A percentile compares a stretch with the other conserved stretches of the same genome.
phyloP scores from a whole-genome alignment of 2,888 invertebrate genomes.

The Hirtodrosophila trivittata region DNA sequence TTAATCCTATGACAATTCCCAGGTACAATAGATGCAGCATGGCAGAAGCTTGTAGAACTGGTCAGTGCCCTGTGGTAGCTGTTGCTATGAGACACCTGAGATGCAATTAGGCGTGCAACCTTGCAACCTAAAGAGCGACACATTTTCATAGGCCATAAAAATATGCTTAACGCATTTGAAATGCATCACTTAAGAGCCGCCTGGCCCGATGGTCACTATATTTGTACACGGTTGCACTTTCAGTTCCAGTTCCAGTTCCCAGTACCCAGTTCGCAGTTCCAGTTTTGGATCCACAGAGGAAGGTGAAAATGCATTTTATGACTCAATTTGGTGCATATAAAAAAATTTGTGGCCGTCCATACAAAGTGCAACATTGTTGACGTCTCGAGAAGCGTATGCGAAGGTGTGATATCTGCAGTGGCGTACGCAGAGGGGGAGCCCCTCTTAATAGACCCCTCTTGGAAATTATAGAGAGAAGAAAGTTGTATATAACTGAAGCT shows the following conservation, averaged over 20 bases:
- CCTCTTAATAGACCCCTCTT: background rate
- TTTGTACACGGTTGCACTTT: constrained; percentile 24
- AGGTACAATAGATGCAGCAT: no score
- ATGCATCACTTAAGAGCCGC: constrained; percentile 51
- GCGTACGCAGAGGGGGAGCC: background rate
- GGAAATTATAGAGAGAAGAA: no score
- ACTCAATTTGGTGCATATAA: constrained; percentile 76
- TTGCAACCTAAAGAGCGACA: constrained; percentile 20
- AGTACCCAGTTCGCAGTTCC: constrained; percentile 7
- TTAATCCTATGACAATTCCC: no score
- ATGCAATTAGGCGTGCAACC: constrained; percentile 21
- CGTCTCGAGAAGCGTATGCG: constrained; percentile 26
- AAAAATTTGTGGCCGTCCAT: constrained; percentile 58
- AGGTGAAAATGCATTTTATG: constrained; percentile 76
- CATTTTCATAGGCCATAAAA: constrained; percentile 31
- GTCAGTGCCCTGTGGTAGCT: no score
- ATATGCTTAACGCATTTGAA: constrained; percentile 49
- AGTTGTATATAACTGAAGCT: no score
- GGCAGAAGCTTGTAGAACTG: no score
- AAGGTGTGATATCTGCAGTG: constrained; percentile 57
- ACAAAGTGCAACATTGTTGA: constrained; percentile 74
- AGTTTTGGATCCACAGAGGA: constrained; percentile 12
- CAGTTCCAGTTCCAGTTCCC: constrained; percentile 7
- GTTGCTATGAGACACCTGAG: constrained; percentile 3
- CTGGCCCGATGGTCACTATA: background rate